Evolutionary conservation across 2,113 vertebrate genomes (phyloP), one percentile per base, ranked within the genome.

Genomic region (Muntiacus muntjak): DNA sequence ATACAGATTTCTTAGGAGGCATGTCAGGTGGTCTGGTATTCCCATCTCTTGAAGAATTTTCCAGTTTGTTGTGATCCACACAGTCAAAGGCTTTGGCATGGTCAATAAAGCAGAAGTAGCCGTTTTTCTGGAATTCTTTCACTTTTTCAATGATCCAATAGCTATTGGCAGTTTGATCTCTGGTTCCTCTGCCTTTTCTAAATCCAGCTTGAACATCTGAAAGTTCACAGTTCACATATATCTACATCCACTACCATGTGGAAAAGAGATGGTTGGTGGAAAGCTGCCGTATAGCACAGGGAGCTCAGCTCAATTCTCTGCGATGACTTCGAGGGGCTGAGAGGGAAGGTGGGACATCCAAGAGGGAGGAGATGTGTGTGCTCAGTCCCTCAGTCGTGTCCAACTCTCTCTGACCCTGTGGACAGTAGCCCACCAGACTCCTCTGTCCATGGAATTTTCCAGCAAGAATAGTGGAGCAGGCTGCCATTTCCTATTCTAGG

Each of bases 81-180:
- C 2, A 11, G 9, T 21, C 5, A 71, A 71, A 71, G n/a, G n/a
- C 64, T 71, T 36, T 71, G n/a, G n/a, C 64, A 1, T 36, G 10
- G 64, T 36, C n/a, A 71, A 36, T 71, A 71, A 71, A 23, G 64
- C n/a, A 71, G 64, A 71, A 71, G n/a, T 71, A 36, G 19, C 23
- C 36, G 64, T 71, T 36, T 2, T 36, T 36, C n/a, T 36, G 64
- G 36, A 36, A 71, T 11, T 23, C n/a, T 71, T 2, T 36, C 19
- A 36, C n/a, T 71, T 23, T 36, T 71, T 36, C 64, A 6, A 6
- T 12, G 64, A 71, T 71, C 64, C n/a, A 71, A 0, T 0, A 0
- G n/a, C 36, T 71, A 17, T 23, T 36, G 17, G n/a, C n/a, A 36
- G 1, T 71, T 71, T 71, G 64, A 71, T 71, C 64, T 36, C n/a